These are phyloP conservation scores for Pachymerium ferrugineum DNA, from an alignment of 2,888 invertebrate species.

Conservation along the genomic window DNA sequence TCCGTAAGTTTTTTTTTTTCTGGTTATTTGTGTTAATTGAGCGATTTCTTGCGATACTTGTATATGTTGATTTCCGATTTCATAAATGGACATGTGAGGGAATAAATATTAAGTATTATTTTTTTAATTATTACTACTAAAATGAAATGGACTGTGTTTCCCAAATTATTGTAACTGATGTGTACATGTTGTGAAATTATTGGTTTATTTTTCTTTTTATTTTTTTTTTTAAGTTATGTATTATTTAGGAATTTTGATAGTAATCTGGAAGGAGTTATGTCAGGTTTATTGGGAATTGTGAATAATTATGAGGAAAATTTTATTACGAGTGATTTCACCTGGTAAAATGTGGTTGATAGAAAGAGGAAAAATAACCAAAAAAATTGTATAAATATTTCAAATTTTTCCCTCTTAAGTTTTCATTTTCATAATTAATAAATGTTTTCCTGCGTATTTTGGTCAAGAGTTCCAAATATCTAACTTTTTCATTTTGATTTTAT, in stretches of 20 bases:
- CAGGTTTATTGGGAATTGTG: neutral
- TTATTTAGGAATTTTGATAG: neutral
- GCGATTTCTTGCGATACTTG: neutral
- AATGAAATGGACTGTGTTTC: neutral
- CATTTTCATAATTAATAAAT: neutral
- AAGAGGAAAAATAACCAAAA: neutral
- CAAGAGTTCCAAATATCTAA: conserved; percentile 22
- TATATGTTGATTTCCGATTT: conserved; percentile 9
- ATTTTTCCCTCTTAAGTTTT: neutral
- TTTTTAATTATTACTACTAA: conserved; percentile 5
- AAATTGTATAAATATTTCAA: neutral
- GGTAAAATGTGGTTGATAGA: neutral
- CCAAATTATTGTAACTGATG: conserved; percentile 21
- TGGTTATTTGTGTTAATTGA: neutral
- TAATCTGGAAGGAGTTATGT: neutral
- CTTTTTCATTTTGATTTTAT: neutral
- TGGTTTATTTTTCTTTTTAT: neutral
- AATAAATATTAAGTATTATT: conserved; percentile 17
- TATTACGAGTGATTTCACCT: neutral
- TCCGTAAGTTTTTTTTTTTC: neutral
- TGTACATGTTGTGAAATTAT: conserved; percentile 22
- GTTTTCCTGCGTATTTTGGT: neutral
- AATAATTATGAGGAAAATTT: conserved; percentile 13
- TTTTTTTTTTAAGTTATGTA: neutral
- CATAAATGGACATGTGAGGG: conserved; percentile 9